These are phyloP conservation scores for Heliothis virescens DNA, from an alignment of 1,140 invertebrate species.

Conservation along the genomic window DNA sequence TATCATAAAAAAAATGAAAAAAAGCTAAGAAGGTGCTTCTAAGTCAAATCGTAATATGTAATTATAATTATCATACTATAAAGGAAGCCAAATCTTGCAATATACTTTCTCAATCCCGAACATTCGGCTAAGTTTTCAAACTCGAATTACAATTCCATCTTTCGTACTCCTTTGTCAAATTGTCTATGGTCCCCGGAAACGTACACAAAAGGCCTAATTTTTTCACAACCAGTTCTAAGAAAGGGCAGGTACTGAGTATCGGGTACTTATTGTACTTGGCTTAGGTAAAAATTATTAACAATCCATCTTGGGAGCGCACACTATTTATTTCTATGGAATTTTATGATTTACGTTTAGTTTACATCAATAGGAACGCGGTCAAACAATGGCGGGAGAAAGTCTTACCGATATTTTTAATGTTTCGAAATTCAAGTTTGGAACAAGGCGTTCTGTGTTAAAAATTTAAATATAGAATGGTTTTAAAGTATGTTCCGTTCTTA, in stretches of 20 bases:
- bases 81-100: neutral
- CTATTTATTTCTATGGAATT: constrained; percentile 28
- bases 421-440: constrained; percentile 26
- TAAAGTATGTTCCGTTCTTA: neutral
- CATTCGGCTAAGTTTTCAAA: constrained; percentile 1
- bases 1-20: no score
- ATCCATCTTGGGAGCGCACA: constrained; percentile 16
- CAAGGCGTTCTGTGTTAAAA: constrained; percentile 5
- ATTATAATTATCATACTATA: neutral
- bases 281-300: constrained; percentile 45
- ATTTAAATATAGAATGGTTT: constrained; percentile 24
- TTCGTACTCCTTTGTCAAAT: constrained; percentile 32
- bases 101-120: neutral
- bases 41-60: no score
- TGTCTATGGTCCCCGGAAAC: constrained; percentile 40
- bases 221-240: constrained; percentile 5
- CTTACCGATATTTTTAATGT: constrained; percentile 5
- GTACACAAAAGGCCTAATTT: constrained; percentile 11
- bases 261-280: constrained; percentile 32
- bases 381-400: constrained; percentile 38
- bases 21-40: no score
- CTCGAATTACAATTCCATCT: constrained; percentile 4
- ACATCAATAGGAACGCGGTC: constrained; percentile 17
- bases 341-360: constrained; percentile 44
- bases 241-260: constrained; percentile 30